A percentile compares a stretch with the other conserved stretches of the same genome.
These are phyloP conservation scores for Vidua chalybeata DNA, from an alignment of 2,113 vertebrate species.

Conservation along the genomic window DNA sequence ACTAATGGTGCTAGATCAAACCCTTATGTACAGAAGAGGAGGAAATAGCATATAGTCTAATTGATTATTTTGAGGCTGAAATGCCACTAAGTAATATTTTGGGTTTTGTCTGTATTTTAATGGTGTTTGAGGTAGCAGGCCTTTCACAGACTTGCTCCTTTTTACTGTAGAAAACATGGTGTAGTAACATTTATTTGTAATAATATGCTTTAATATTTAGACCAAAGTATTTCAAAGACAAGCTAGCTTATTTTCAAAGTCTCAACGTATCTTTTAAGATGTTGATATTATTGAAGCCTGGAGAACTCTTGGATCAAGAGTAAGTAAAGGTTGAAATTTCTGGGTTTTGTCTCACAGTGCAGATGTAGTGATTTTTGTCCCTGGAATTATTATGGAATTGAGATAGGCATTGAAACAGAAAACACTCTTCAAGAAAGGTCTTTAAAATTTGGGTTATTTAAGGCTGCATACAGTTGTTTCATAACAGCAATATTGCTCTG, in stretches of 20 bases:
- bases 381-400: not conserved
- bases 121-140: not conserved
- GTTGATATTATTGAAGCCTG: not conserved
- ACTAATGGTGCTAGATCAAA: not conserved
- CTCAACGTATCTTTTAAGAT: not conserved
- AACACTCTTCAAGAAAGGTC: not conserved
- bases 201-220: not conserved
- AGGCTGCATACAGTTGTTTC: not conserved
- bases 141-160: not conserved
- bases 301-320: not conserved
- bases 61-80: constrained; percentile 5
- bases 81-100: not conserved
- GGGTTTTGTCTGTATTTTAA: not conserved
- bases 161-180: not conserved
- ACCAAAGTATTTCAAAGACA: not conserved
- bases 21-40: not conserved
- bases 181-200: not conserved
- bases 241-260: not conserved
- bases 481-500: not conserved
- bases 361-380: not conserved
- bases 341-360: not conserved
- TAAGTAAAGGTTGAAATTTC: not conserved
- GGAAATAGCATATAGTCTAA: not conserved
- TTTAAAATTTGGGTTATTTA: not conserved
- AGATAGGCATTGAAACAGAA: not conserved